These are phyloP conservation scores for Sphenodon punctatus DNA, from an alignment of 2,797 vertebrate genomes.

Conservation along the genomic window DNA sequence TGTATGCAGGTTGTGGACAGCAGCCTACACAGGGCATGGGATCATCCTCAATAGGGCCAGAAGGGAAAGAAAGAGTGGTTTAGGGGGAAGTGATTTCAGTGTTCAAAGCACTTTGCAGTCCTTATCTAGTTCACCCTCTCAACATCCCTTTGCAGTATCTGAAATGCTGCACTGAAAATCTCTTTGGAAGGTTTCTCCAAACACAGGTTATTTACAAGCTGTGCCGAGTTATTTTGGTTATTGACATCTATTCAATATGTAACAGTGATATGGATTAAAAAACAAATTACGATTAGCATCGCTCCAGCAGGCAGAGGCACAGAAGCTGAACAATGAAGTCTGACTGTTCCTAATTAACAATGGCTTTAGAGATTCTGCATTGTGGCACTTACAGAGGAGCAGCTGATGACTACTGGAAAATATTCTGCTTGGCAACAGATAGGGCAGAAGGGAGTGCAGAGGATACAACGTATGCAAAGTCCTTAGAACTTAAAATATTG, in stretches of 20 bases:
- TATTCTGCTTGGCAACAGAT: background rate
- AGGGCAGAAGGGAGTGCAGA: background rate
- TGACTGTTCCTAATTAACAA: background rate
- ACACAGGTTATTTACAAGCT: background rate
- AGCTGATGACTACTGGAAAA: background rate
- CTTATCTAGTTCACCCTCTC: too few species aligned
- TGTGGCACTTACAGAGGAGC: background rate
- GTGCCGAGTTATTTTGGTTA: background rate
- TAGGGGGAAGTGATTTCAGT: too few species aligned
- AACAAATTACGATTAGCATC: background rate
- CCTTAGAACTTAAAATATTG: background rate
- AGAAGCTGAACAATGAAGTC: background rate
- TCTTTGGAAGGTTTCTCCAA: fast-evolving
- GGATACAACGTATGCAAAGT: fast-evolving
- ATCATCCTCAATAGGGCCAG: too few species aligned
- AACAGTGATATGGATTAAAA: background rate
- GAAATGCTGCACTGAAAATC: background rate
- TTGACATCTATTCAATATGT: background rate
- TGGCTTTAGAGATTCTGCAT: background rate
- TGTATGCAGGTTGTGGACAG: too few species aligned
- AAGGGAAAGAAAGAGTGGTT: too few species aligned
- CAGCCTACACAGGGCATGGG: too few species aligned
- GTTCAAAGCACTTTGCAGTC: too few species aligned
- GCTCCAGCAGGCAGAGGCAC: background rate
- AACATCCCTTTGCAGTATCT: too few species aligned